Percentiles rank a stretch among this genome's conserved stretches.
Evolutionary conservation across 2,113 vertebrate species (phyloP).

Genomic region (Acrocephalus kingi): DNA sequence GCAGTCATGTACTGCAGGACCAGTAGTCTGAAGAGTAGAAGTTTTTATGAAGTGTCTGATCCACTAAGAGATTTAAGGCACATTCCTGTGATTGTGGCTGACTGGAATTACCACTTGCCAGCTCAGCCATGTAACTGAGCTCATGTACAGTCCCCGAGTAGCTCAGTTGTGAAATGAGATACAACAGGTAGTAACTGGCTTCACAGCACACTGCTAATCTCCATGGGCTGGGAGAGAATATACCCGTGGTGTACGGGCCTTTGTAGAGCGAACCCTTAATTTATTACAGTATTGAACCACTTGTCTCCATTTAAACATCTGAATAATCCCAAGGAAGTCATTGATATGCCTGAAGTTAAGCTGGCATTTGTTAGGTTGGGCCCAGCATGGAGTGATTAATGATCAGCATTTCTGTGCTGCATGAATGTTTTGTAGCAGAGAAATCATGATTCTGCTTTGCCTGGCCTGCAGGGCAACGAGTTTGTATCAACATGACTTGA

Average conservation of each 20-base stretch:
- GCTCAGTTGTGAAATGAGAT: conserved; percentile 2
- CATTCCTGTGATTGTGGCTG: background rate
- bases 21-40: background rate
- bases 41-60: background rate
- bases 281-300: background rate
- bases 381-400: background rate
- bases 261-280: background rate
- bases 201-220: background rate
- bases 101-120: background rate
- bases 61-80: background rate
- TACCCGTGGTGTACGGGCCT: background rate
- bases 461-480: background rate
- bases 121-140: background rate
- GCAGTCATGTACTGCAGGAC: background rate
- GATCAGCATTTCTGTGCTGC: background rate
- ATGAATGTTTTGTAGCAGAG: background rate
- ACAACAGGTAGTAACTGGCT: background rate
- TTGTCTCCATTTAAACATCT: background rate
- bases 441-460: background rate
- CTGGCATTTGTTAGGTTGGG: background rate
- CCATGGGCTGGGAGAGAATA: background rate
- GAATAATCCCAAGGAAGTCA: background rate
- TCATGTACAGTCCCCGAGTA: accelerated
- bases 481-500: background rate
- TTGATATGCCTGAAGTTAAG: background rate